A percentile compares a stretch with the other conserved stretches of the same genome.
Evolutionary conservation across 1,140 invertebrate species (phyloP).

Genomic region (Armadillidium nasatum): DNA sequence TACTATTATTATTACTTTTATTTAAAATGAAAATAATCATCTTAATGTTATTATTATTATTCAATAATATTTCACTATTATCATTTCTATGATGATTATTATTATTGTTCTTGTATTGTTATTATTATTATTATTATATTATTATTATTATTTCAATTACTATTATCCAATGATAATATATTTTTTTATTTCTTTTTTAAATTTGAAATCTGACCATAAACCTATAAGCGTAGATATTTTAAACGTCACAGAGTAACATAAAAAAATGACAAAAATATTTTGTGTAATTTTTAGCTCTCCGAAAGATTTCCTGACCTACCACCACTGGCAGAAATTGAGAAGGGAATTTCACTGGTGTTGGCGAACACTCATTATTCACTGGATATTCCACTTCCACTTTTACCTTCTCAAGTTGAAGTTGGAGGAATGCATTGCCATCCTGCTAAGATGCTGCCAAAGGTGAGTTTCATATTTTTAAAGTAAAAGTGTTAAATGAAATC

Average conservation of each 20-base stretch:
- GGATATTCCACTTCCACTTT: conserved; percentile 53
- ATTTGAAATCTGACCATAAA: too few relatives aligned
- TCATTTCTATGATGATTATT: too few relatives aligned
- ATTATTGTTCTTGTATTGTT: too few relatives aligned
- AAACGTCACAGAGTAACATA: neutral
- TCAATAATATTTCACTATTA: too few relatives aligned
- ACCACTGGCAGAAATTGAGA: conserved; percentile 47
- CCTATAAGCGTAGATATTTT: neutral
- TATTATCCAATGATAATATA: too few relatives aligned
- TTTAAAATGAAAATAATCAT: too few relatives aligned
- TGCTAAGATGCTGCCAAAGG: conserved; percentile 56
- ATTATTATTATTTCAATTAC: too few relatives aligned
- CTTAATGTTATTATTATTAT: too few relatives aligned
- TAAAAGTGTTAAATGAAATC: neutral
- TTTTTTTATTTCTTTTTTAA: too few relatives aligned
- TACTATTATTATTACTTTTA: too few relatives aligned
- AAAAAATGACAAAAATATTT: neutral
- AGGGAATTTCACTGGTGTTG: conserved; percentile 59
- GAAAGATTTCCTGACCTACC: conserved; percentile 40
- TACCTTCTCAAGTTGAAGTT: conserved; percentile 56
- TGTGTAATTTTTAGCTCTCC: conserved; percentile 8
- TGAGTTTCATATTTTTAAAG: conserved; percentile 45
- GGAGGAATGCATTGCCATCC: conserved; percentile 57
- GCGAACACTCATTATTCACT: conserved; percentile 57
- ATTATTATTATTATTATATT: too few relatives aligned